These are phyloP conservation scores for Tiliqua scincoides DNA, from an alignment of 2,113 vertebrate genomes.

Conservation along the genomic window DNA sequence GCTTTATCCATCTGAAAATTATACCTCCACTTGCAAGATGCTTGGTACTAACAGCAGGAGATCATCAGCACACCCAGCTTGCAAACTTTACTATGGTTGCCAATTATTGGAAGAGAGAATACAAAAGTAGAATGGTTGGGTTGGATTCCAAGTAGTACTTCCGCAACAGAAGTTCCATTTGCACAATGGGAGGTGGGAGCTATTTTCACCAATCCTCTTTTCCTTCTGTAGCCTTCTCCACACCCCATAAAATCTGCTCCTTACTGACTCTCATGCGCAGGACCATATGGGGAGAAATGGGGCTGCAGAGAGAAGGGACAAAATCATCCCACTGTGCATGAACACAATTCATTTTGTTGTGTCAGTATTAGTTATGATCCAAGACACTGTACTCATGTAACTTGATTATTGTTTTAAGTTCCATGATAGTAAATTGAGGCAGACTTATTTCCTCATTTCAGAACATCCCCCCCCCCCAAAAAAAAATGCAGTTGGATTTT, in stretches of 20 bases:
- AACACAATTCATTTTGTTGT: too few species aligned
- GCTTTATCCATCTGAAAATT: not conserved
- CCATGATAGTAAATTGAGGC: not conserved
- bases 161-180: too few species aligned
- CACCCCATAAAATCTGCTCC: too few species aligned
- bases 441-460: not conserved
- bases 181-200: too few species aligned
- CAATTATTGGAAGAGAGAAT: not conserved
- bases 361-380: too few species aligned
- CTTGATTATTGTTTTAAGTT: not conserved
- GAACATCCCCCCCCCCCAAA: not conserved
- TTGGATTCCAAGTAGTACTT: too few species aligned
- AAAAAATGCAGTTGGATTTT: conserved; percentile 39
- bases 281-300: too few species aligned
- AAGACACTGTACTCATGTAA: not conserved
- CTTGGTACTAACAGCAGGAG: not conserved
- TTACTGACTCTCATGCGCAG: too few species aligned
- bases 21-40: not conserved
- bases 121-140: not conserved
- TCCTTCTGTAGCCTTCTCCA: too few species aligned
- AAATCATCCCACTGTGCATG: too few species aligned
- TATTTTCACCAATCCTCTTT: too few species aligned
- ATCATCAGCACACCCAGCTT: rapidly evolving
- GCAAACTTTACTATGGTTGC: not conserved
- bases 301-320: too few species aligned